Base-by-base conservation (phyloP, 2,888 invertebrate species). In the Zaprionus bogoriensis region DNA sequence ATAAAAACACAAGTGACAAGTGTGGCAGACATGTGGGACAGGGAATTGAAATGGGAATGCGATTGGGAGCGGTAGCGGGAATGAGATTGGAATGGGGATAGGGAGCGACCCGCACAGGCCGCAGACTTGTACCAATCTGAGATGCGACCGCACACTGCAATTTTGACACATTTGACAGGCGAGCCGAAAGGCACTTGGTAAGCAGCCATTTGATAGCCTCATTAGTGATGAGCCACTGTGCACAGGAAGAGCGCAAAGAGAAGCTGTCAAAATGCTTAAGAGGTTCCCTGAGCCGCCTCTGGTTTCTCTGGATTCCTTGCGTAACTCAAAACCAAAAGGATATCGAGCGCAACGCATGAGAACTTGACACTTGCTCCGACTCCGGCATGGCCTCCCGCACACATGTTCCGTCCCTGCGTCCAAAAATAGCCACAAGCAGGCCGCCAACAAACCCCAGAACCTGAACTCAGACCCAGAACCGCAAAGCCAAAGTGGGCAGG, bases 151-250 rank as follows among this genome's bases (percentile, higher is more conserved):
- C 75, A 77, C 63, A 61, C 63, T 60, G 54, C 63, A 77, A 87
- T 82, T 82, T 87, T 82, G 87, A 82, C 87, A 87, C 78, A 71
- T 82, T 77, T 84, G 82, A 82, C 87, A 87, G 82, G 53, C 77
- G 63, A 77, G 57, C 51, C 57, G 55, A 63, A 59, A 64, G 65
- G 74, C 67, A 59, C 61, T 63, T 61, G 70, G 69, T 76, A 81
- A 57, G 86, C 81, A 86, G 81, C 82, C 87, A 82, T 82, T 84
- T 87, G 87, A 82, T 82, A 82, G 82, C 87, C 82, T 82, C 87
- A 82, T 82, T 82, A 86, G 87, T 68, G 78, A 61, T 65, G 77
- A 80, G 63, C 83, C 79, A 78, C 75, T 78, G 78, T 74, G n/a
- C n/a, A 62, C 62, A 70, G 47, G 57, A 46, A 51, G 41, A 51